A percentile compares a stretch with the other conserved stretches of the same genome.
phyloP scores from a whole-genome alignment of 2,888 invertebrate genomes.

The Axea sp. region DNA sequence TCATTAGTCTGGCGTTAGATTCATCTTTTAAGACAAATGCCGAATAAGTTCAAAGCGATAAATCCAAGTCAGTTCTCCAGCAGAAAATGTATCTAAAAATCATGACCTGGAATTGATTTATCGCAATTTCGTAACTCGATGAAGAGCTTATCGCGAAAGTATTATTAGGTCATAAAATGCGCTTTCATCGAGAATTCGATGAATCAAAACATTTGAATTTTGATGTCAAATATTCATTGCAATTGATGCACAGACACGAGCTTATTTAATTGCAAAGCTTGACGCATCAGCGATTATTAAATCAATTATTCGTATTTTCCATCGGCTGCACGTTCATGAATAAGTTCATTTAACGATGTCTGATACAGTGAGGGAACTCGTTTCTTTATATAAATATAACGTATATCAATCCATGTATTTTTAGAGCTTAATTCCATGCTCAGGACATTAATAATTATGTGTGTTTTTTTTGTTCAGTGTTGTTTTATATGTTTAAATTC shows the following conservation, averaged over 20 bases:
- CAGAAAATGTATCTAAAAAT: conserved; percentile 1
- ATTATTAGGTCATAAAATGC: conserved; percentile 8
- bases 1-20: too few species aligned
- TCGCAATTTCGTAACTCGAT: neutral
- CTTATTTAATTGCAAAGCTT: conserved; percentile 2
- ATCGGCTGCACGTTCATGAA: neutral
- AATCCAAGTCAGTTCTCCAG: too few species aligned
- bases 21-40: too few species aligned
- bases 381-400: too few species aligned
- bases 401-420: too few species aligned
- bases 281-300: conserved; percentile 1
- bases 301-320: conserved; percentile 13
- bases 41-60: too few species aligned
- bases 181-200: conserved; percentile 1
- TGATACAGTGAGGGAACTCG: neutral
- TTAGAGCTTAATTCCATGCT: too few species aligned
- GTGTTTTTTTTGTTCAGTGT: too few species aligned
- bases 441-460: too few species aligned
- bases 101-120: neutral
- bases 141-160: neutral
- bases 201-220: neutral
- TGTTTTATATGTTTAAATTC: too few species aligned
- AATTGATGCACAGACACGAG: neutral
- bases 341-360: neutral
- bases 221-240: conserved; percentile 3